Conservation (phyloP, 2,888 invertebrate genomes). For the Hydroisotoma schaefferi region DNA sequence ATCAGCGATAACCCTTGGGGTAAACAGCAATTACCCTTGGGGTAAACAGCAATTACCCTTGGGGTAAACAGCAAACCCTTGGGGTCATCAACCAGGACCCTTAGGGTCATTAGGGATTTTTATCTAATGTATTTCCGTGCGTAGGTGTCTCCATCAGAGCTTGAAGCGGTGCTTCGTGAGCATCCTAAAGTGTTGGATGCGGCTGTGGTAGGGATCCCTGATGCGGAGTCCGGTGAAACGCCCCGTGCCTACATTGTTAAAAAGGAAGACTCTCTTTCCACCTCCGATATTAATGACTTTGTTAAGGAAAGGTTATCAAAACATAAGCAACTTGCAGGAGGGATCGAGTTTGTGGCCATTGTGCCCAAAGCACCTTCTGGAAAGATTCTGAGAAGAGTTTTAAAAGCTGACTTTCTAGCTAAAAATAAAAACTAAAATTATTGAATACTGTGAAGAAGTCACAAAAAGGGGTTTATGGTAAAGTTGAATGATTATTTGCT, state of each 20-base stretch:
- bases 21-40: too few relatives aligned
- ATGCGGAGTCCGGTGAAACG: constrained; percentile 66
- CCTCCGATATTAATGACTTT: constrained; percentile 61
- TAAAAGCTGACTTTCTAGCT: constrained; percentile 50
- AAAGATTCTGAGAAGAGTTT: constrained; percentile 69
- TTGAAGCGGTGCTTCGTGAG: constrained; percentile 69
- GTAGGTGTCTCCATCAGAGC: constrained; percentile 83
- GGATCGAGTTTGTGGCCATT: constrained; percentile 63
- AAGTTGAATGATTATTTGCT: too few relatives aligned
- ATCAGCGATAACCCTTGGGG: too few relatives aligned
- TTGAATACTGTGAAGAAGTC: too few relatives aligned
- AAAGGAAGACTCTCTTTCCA: constrained; percentile 52
- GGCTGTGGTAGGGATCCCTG: constrained; percentile 75
- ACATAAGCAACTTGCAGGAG: constrained; percentile 73
- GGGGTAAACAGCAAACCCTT: too few relatives aligned
- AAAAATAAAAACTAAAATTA: constrained; percentile 1
- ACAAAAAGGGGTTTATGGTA: too few relatives aligned
- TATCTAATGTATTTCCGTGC: too few relatives aligned
- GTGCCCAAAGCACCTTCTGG: constrained; percentile 74
- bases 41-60: too few relatives aligned
- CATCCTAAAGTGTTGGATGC: constrained; percentile 74
- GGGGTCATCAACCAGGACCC: too few relatives aligned
- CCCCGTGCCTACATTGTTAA: constrained; percentile 71
- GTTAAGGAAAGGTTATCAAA: constrained; percentile 66
- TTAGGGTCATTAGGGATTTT: too few relatives aligned